Base-by-base conservation (phyloP, 1,140 invertebrate species). In the Danaus plexippus region DNA sequence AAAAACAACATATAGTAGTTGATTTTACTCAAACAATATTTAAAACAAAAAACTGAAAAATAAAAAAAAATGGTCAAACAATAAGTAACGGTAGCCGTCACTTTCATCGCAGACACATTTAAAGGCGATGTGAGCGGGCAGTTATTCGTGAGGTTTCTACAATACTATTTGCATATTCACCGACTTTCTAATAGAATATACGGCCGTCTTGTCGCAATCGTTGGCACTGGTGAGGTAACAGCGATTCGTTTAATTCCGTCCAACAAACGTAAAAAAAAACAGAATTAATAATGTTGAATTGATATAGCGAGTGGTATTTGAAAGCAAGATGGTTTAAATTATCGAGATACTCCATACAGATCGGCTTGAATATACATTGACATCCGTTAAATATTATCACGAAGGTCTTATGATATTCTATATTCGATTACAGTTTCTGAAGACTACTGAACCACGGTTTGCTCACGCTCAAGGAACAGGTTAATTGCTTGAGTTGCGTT, bases 101-200 rank as follows among this genome's bases (percentile, higher is more conserved):
- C 82, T 85, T 85, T 85, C 80, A 85, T 84, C 80, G 82, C 71
- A 81, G 77, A 75, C 74, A 78, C 79, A 77, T 84, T 81, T 84
- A 79, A 81, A 84, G 75, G 75, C 78, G 72, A 80, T 77, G 79
- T 81, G 80, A 84, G 77, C 83, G 83, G 83, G 78, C 80, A 83
- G 83, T 79, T 85, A 83, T 84, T 86, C 79, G 83, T 86, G 80
- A 75, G 81, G 80, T 85, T 85, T 85, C 81, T 85, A 86, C 81
- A 75, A 83, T 83, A 86, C 80, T 85, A 86, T 86, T 86, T 86
- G 83, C 83, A 86, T 86, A 86, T 86, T 83, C 78, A 74, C 73
- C 75, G 80, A 86, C 83, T 86, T 86, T 86, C 83, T 86, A 86
- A 86, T 86, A 80, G 80, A 85, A 80, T 77, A 84, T 82, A 74